Percentiles rank a stretch among this genome's conserved stretches.
Conservation (phyloP, 1,140 invertebrate genomes). For the Bacillus rossius region DNA sequence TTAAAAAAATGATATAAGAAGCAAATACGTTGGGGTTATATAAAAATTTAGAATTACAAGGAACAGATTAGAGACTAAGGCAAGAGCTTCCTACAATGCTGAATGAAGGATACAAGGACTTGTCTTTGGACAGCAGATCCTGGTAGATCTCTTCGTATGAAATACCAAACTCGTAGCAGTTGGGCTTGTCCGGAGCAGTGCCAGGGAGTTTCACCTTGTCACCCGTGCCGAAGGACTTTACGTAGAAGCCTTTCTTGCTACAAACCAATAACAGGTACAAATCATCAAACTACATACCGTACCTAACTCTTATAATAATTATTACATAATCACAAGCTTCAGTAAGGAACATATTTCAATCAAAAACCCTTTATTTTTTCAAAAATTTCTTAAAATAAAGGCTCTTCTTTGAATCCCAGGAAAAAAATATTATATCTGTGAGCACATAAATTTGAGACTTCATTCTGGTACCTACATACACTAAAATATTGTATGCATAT, state of each 20-base stretch:
- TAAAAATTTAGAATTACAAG: too few species aligned
- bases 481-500: too few species aligned
- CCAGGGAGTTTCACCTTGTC: conserved; percentile 97
- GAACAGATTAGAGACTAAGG: too few species aligned
- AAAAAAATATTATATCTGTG: too few species aligned
- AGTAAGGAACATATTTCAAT: conserved; percentile 3
- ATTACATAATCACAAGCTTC: too few species aligned
- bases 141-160: conserved; percentile 97
- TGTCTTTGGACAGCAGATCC: conserved; percentile 85
- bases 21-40: neutral
- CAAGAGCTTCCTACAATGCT: too few species aligned
- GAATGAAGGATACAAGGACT: conserved; percentile 69
- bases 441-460: too few species aligned
- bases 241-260: conserved; percentile 94
- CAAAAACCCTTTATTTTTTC: too few species aligned
- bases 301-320: neutral
- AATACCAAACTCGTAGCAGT: conserved; percentile 96
- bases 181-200: conserved; percentile 89
- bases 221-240: conserved; percentile 96
- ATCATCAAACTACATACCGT: neutral
- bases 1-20: neutral
- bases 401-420: too few species aligned
- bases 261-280: conserved; percentile 29
- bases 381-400: too few species aligned
- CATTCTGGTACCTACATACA: too few species aligned